These are phyloP conservation scores for Baccha elongata DNA, from an alignment of 2,888 invertebrate genomes.

Conservation along the genomic window DNA sequence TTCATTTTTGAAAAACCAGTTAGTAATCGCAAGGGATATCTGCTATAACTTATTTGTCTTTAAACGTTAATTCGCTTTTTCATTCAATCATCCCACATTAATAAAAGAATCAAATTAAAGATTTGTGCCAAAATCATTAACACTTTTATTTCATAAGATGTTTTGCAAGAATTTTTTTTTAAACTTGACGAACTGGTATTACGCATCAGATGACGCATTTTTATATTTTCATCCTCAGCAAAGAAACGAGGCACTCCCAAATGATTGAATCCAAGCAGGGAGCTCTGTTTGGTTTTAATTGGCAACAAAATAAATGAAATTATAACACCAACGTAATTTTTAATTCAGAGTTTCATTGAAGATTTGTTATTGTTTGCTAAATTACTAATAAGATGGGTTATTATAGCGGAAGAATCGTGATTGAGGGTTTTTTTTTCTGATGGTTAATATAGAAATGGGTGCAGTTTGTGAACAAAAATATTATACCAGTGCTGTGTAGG, in stretches of 20 bases:
- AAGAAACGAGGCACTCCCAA: conserved; percentile 9
- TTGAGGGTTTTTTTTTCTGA: background rate
- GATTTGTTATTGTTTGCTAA: conserved; percentile 2
- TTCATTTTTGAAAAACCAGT: no score
- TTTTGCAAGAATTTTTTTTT: background rate
- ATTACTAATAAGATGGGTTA: conserved; percentile 11
- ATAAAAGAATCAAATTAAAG: no score
- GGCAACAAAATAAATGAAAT: background rate
- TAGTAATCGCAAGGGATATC: no score
- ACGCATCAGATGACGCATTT: conserved; percentile 9
- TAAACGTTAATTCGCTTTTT: no score
- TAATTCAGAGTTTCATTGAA: conserved; percentile 5
- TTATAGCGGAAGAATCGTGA: conserved; percentile 10
- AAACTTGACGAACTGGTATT: background rate
- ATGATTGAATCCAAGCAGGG: background rate
- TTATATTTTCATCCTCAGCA: background rate
- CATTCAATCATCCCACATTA: no score
- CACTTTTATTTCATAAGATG: background rate
- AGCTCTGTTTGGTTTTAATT: conserved; percentile 5
- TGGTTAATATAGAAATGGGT: background rate
- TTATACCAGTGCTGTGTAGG: background rate
- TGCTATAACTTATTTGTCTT: no score
- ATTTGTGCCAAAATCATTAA: background rate
- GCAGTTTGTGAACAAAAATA: background rate
- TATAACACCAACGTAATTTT: conserved; percentile 12